These are phyloP conservation scores for Drosophila kohkoa DNA, from an alignment of 1,140 invertebrate genomes.

Conservation along the genomic window DNA sequence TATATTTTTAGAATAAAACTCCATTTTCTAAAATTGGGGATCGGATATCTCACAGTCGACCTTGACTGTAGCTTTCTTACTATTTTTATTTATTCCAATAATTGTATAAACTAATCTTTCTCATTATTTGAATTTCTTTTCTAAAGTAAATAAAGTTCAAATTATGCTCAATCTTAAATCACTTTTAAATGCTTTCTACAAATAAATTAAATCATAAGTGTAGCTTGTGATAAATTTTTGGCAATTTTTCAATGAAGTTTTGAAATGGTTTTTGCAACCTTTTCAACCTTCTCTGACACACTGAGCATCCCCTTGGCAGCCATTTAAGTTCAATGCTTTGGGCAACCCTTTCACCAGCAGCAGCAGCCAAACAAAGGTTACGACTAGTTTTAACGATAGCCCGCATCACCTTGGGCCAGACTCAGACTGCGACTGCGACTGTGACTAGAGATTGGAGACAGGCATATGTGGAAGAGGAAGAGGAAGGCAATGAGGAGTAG, in stretches of 20 bases:
- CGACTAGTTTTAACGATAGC: slow-evolving; percentile 36
- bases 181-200: neutral
- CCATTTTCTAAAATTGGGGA: too few relatives aligned
- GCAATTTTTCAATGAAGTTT: neutral
- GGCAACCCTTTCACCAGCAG: slow-evolving; percentile 20
- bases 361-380: slow-evolving; percentile 31
- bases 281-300: neutral
- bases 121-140: too few relatives aligned
- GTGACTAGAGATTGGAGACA: neutral
- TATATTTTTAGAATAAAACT: too few relatives aligned
- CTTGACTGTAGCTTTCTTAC: too few relatives aligned
- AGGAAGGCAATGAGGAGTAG: too few relatives aligned
- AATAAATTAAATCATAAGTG: slow-evolving; percentile 1
- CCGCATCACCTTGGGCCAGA: slow-evolving; percentile 41
- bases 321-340: slow-evolving; percentile 24
- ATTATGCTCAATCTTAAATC: neutral
- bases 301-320: slow-evolving; percentile 22
- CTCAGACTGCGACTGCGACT: neutral
- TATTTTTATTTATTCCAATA: too few relatives aligned
- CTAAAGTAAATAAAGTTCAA: too few relatives aligned
- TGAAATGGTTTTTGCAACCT: slow-evolving; percentile 2
- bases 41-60: too few relatives aligned
- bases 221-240: neutral
- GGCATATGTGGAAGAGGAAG: too few relatives aligned
- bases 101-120: too few relatives aligned